Evolutionary conservation across 2,797 vertebrate species (phyloP).

Genomic region (Halcyon badia): DNA sequence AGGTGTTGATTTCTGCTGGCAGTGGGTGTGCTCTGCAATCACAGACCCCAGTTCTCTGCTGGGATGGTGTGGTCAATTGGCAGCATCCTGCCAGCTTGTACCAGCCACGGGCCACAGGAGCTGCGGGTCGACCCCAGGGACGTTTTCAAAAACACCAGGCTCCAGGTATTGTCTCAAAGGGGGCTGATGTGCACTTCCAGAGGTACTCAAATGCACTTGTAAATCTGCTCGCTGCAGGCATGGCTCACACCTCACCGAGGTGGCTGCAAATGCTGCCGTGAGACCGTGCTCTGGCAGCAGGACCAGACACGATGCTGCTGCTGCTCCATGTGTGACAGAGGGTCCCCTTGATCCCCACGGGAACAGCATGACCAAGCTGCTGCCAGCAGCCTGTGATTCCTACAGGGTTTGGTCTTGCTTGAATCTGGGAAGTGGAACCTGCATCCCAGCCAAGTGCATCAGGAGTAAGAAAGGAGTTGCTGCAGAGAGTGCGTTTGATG

Average conservation of each 20-base stretch:
- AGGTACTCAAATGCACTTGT: background rate
- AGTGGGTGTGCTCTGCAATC: background rate
- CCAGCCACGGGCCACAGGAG: background rate
- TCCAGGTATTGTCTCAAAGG: background rate
- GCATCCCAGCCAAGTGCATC: background rate
- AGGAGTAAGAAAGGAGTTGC: background rate
- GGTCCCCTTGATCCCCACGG: rapidly evolving
- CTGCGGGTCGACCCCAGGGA: rapidly evolving
- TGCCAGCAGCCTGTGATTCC: background rate
- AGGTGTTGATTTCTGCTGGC: background rate
- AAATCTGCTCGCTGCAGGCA: background rate
- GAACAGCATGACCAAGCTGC: background rate
- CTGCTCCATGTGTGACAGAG: background rate
- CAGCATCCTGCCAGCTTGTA: background rate
- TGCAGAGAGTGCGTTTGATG: background rate
- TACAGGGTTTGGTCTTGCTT: background rate
- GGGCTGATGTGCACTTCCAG: background rate
- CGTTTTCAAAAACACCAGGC: background rate
- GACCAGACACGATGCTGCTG: background rate
- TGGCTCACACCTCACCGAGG: background rate
- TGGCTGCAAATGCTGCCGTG: background rate
- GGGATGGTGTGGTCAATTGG: background rate
- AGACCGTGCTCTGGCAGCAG: rapidly evolving
- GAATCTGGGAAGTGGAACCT: background rate
- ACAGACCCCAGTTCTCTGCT: background rate